A percentile compares a stretch with the other conserved stretches of the same genome.
Conservation (phyloP, 1,140 invertebrate species). For the Centruroides sculpturatus region DNA sequence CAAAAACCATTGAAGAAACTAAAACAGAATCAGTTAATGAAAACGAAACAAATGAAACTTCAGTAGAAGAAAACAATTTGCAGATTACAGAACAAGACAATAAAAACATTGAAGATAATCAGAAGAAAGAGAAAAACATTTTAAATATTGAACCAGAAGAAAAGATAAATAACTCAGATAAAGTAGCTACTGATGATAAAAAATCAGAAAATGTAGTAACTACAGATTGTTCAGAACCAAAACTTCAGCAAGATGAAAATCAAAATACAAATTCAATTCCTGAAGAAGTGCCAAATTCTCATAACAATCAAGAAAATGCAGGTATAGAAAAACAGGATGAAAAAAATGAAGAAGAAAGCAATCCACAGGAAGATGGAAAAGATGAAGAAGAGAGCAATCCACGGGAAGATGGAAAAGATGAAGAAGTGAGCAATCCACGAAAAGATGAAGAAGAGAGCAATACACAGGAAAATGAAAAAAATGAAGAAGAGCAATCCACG, state of each 20-base stretch:
- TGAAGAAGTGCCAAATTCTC: too few relatives aligned
- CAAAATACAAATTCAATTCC: too few relatives aligned
- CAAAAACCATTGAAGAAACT: neutral
- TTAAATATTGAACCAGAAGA: neutral
- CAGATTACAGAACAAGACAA: neutral
- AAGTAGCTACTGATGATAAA: constrained; percentile 3
- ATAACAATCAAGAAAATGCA: neutral
- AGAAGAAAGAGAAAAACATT: neutral
- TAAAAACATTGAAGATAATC: too few relatives aligned
- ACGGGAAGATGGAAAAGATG: too few relatives aligned
- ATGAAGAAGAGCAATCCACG: too few relatives aligned
- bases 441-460: too few relatives aligned
- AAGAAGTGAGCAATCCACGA: too few relatives aligned
- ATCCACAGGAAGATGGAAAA: too few relatives aligned
- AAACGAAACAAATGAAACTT: neutral
- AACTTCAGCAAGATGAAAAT: neutral
- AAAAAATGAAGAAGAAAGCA: neutral
- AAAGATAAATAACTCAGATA: constrained; percentile 1
- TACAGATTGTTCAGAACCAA: neutral
- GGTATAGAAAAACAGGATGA: neutral
- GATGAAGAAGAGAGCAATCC: too few relatives aligned
- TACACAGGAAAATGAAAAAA: too few relatives aligned
- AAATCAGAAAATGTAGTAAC: constrained; percentile 1
- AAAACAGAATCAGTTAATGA: neutral
- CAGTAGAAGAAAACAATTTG: neutral